phyloP scores from a whole-genome alignment of 2,888 invertebrate genomes.

The Papilio demoleus region DNA sequence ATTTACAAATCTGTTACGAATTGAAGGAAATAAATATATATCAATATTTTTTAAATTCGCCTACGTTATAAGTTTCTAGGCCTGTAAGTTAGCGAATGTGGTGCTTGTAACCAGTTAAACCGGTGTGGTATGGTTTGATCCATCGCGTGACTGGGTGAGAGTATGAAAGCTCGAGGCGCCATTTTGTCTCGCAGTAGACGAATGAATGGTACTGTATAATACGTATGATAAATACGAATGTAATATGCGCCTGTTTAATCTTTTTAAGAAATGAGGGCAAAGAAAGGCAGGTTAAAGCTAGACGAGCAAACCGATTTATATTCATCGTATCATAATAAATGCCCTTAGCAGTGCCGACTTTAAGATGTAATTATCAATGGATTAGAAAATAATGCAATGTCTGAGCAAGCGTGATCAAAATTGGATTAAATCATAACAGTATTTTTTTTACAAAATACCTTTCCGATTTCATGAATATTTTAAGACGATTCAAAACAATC shows the following conservation, averaged over 20 bases:
- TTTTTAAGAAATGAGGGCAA: too few relatives aligned
- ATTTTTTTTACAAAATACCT: neutral
- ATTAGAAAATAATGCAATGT: neutral
- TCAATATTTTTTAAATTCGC: conserved; percentile 7
- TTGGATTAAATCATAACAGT: neutral
- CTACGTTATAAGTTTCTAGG: neutral
- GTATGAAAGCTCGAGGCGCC: conserved; percentile 24
- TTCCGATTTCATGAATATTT: neutral
- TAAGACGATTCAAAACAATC: conserved; percentile 10
- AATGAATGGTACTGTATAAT: conserved; percentile 9
- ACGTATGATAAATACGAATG: neutral
- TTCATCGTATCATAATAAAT: too few relatives aligned
- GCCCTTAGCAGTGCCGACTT: too few relatives aligned
- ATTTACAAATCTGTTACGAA: neutral
- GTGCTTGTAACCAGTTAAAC: conserved; percentile 21
- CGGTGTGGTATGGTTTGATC: conserved; percentile 22
- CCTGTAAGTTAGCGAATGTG: conserved; percentile 3
- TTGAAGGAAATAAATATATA: too few relatives aligned
- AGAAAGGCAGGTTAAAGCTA: too few relatives aligned
- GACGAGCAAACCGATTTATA: too few relatives aligned
- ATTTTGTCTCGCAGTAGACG: conserved; percentile 29
- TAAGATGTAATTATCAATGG: neutral
- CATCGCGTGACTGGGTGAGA: conserved; percentile 20
- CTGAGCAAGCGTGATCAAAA: too few relatives aligned
- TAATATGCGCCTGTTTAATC: too few relatives aligned